A percentile compares a stretch with the other conserved stretches of the same genome.
These are phyloP conservation scores for Vandiemenella viatica DNA, from an alignment of 2,888 invertebrate genomes.

Conservation along the genomic window DNA sequence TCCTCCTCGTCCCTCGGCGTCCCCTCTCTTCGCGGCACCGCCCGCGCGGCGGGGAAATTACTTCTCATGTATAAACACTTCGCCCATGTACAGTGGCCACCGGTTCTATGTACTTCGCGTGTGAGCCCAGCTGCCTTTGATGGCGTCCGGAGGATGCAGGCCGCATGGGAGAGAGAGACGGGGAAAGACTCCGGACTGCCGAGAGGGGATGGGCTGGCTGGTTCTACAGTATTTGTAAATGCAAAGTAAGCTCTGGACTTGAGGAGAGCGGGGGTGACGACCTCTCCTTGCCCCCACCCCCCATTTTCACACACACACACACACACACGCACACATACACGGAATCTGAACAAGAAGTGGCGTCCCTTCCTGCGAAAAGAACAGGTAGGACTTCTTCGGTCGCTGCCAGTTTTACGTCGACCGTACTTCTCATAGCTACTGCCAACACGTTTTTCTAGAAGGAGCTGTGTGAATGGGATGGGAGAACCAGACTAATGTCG, in stretches of 20 bases:
- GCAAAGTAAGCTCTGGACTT: conserved; percentile 16
- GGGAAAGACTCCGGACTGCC: conserved; percentile 4
- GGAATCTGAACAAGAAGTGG: too few relatives aligned
- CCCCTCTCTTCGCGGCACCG: conserved; percentile 3
- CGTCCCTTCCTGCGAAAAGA: too few relatives aligned
- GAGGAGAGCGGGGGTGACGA: neutral
- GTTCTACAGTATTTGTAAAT: conserved; percentile 17
- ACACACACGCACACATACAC: too few relatives aligned
- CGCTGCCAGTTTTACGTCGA: neutral
- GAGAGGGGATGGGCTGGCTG: neutral
- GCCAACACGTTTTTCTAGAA: conserved; percentile 10
- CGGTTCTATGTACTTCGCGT: conserved; percentile 2
- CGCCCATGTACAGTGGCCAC: conserved; percentile 14
- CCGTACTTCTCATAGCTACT: neutral
- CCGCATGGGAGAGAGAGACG: conserved; percentile 1
- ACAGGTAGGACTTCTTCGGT: too few relatives aligned
- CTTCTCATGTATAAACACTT: conserved; percentile 18
- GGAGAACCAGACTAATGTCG: conserved; percentile 6
- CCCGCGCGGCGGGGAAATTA: conserved; percentile 15
- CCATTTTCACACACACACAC: too few relatives aligned
- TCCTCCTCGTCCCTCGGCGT: conserved; percentile 2
- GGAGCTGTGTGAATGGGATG: neutral
- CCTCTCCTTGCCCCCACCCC: conserved; percentile 2
- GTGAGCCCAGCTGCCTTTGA: conserved; percentile 12
- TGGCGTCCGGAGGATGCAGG: conserved; percentile 5